Base-by-base conservation (phyloP, 2,797 vertebrate genomes). In the Tenualosa thibaudeaui region DNA sequence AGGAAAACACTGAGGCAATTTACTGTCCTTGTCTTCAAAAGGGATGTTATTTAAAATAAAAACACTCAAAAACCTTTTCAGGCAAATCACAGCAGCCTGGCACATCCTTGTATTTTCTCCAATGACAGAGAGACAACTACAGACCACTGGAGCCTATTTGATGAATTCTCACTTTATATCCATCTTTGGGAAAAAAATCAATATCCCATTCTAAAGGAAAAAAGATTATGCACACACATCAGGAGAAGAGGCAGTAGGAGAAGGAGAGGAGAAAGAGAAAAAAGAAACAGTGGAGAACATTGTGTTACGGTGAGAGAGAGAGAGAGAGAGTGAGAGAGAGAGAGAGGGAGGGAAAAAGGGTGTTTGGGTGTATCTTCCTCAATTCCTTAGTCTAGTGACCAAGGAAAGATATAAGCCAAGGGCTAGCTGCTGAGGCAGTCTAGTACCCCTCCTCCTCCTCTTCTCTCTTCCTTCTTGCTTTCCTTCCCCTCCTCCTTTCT, bases 191-290 rank as follows among this genome's bases (percentile, higher is more conserved):
- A 78, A 19, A 31, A 31, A n/a, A 46, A 78, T 78, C 37, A 8
- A 78, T 71, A 71, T 40, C 17, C 40, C 26, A 71, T 15, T 31
- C 26, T 15, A 19, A 19, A 56, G 54, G 10, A 51, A 40, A 40
- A 71, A 40, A 37, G 9, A 17, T 37, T 75, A 75, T 75, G 68
- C 68, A 75, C 31, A 75, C 37, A 40, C 31, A 78, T 9, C 10
- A 19, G 17, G 49, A 53, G 7, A 37, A 58, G 68, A 71, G 26
- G 26, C 31, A 40, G 15, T 4, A 15, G 13, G 37, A n/a, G 49
- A 31, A 19, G 26, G 22, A 40, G 6, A 46, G n/a, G 31, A 68
- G 24, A 82, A 85, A 88, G 84, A 86, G 84, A 88, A 65, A 90
- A 9, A 26, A 84, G 89, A 58, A 89, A 82, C 15, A 4, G 5